A percentile compares a stretch with the other conserved stretches of the same genome.
Conservation (phyloP, 2,113 vertebrate genomes). For the Pterocles gutturalis region DNA sequence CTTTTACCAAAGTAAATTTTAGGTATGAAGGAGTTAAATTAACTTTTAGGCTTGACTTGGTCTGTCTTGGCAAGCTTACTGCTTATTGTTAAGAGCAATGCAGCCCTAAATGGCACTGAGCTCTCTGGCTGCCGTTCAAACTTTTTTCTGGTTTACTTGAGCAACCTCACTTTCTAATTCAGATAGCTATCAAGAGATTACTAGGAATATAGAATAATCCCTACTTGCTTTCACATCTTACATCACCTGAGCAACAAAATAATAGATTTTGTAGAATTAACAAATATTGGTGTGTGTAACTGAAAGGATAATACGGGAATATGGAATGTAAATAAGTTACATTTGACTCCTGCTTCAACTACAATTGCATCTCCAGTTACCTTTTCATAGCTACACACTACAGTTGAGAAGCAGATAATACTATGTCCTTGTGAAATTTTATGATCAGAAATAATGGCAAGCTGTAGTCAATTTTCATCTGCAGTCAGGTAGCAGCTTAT, state of each 20-base stretch:
- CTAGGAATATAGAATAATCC: not conserved
- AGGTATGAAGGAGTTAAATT: conserved; percentile 45
- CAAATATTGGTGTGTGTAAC: not conserved
- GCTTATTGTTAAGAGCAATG: not conserved
- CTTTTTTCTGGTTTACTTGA: not conserved
- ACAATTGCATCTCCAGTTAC: not conserved
- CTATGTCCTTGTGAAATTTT: not conserved
- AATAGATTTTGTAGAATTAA: not conserved
- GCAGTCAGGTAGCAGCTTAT: not conserved
- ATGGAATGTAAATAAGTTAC: not conserved
- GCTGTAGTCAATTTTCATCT: not conserved
- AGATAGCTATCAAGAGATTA: not conserved
- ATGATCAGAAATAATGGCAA: not conserved
- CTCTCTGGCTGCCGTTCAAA: conserved; percentile 21
- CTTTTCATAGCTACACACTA: not conserved
- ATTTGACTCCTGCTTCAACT: not conserved
- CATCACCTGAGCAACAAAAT: not conserved
- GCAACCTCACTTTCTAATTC: not conserved
- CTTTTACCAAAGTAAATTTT: not conserved
- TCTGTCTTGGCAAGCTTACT: not conserved
- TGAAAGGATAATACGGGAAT: not conserved
- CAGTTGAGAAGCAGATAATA: not conserved
- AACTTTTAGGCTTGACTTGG: not conserved
- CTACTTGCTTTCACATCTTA: not conserved
- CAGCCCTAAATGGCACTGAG: conserved; percentile 63